Evolutionary conservation across 1,140 invertebrate genomes (phyloP).

Genomic region (Myzus persicae): DNA sequence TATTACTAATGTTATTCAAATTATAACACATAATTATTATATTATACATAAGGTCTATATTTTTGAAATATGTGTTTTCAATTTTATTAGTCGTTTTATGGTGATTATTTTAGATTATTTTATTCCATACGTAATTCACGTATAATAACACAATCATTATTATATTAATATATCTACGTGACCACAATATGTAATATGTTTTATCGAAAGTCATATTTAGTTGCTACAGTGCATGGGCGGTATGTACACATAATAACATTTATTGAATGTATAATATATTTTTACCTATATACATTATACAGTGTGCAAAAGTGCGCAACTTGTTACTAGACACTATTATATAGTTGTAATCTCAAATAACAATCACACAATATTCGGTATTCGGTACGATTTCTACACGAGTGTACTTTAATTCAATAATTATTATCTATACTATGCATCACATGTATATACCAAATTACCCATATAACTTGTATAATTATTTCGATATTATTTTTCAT

Average conservation of each 20-base stretch:
- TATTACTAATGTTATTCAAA: neutral
- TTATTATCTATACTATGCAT: neutral
- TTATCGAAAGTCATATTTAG: neutral
- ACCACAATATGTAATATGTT: neutral
- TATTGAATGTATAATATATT: neutral
- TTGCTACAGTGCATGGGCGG: neutral
- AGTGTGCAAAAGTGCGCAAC: neutral
- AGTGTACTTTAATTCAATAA: neutral
- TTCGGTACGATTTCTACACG: neutral
- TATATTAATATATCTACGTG: slow-evolving; percentile 7
- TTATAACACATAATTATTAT: neutral
- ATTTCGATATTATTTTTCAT: neutral
- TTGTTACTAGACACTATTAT: neutral
- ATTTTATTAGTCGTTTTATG: neutral
- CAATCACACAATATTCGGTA: neutral
- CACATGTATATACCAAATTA: too few relatives aligned
- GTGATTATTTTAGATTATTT: neutral
- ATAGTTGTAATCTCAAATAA: neutral
- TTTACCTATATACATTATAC: neutral
- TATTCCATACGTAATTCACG: neutral
- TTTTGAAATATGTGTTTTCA: neutral
- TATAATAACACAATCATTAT: neutral
- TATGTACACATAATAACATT: neutral
- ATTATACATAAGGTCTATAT: neutral
- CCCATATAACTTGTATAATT: neutral